A percentile compares a stretch with the other conserved stretches of the same genome.
Evolutionary conservation across 2,113 vertebrate species (phyloP).

Genomic region (Entomyzon cyanotis): DNA sequence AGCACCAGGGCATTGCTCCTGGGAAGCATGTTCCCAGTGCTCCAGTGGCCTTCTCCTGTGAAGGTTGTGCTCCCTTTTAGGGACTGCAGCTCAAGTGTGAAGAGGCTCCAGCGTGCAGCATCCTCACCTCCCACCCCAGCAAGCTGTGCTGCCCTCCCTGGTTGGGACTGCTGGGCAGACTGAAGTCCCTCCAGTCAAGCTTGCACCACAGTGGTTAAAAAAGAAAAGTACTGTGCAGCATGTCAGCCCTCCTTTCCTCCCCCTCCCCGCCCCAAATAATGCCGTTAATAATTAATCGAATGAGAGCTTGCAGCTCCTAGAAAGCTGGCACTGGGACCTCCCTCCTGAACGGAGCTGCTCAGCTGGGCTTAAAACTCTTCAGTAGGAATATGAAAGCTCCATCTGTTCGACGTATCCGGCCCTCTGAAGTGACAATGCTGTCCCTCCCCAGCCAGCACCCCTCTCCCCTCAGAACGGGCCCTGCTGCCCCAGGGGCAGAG

Average conservation of each 20-base stretch:
- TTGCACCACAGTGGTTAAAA: constrained; percentile 45
- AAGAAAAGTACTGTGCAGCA: background rate
- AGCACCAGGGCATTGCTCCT: background rate
- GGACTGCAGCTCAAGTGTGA: background rate
- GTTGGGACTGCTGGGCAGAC: background rate
- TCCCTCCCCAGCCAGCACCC: constrained; percentile 22
- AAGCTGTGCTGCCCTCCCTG: background rate
- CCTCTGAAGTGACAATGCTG: constrained; percentile 42
- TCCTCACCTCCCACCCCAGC: background rate
- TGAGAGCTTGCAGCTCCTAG: constrained; percentile 71
- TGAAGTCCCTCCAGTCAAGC: background rate
- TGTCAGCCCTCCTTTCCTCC: background rate
- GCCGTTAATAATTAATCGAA: constrained; percentile 70
- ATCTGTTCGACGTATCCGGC: constrained; percentile 37
- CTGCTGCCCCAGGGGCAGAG: background rate
- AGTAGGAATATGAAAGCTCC: constrained; percentile 70
- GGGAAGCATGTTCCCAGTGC: background rate
- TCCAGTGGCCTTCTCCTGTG: background rate
- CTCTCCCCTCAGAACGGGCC: background rate
- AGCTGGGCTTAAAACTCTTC: constrained; percentile 72
- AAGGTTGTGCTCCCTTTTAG: constrained; percentile 18
- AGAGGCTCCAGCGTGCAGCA: background rate
- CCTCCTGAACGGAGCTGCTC: constrained; percentile 70
- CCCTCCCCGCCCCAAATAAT: constrained; percentile 67
- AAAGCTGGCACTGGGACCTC: constrained; percentile 70